Percentiles rank a stretch among this genome's conserved stretches.
Evolutionary conservation across 2,113 vertebrate species (phyloP).

Genomic region (Marcusenius ussheri): DNA sequence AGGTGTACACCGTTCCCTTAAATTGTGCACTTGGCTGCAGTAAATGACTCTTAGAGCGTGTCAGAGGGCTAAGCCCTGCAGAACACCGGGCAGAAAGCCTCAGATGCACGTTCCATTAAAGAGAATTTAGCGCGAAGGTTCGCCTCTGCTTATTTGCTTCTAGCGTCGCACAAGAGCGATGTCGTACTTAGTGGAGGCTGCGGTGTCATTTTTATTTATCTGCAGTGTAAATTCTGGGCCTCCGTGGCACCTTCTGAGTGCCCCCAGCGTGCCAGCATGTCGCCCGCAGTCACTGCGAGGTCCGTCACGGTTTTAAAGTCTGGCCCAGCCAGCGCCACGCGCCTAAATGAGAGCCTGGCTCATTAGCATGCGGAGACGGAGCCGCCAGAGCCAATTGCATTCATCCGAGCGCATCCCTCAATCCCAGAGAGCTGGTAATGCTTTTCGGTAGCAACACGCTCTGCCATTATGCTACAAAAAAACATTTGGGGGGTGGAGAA

Average conservation of each 20-base stretch:
- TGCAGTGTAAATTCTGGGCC: neutral
- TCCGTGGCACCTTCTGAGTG: neutral
- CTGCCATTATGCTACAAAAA: neutral
- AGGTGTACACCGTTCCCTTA: conserved; percentile 40
- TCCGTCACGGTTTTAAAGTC: neutral
- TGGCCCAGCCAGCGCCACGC: neutral
- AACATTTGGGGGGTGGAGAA: neutral
- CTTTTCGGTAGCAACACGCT: conserved; percentile 58
- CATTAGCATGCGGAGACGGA: conserved; percentile 70
- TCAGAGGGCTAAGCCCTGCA: neutral
- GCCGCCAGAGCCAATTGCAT: conserved; percentile 69
- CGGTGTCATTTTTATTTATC: neutral
- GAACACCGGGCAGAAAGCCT: neutral
- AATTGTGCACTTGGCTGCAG: conserved; percentile 25
- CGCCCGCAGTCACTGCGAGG: neutral
- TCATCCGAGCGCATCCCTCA: conserved; percentile 62
- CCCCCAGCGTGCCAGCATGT: neutral
- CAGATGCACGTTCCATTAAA: neutral
- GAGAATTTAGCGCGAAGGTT: neutral
- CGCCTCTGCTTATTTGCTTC: neutral
- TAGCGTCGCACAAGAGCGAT: neutral
- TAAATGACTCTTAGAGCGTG: conserved; percentile 20
- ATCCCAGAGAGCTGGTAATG: conserved; percentile 51
- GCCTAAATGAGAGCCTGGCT: conserved; percentile 64
- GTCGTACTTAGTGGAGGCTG: neutral